Evolutionary conservation across 1,140 invertebrate species (phyloP), one percentile per base, ranked within the genome.

Genomic region (Bombus vancouverensis): DNA sequence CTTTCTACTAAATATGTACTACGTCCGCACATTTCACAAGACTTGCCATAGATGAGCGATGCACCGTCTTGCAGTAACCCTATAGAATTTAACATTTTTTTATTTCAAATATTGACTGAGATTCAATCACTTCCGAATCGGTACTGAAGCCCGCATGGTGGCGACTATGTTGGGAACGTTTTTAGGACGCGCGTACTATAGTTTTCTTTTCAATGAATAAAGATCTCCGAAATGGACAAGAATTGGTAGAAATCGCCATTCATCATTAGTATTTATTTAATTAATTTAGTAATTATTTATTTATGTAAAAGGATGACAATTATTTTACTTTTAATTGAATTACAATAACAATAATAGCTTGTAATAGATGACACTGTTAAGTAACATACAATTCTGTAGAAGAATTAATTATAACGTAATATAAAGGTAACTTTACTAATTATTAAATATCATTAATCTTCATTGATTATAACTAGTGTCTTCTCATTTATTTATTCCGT

Each of bases 151-250:
- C 10, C 18, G 25, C 5, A 44, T 5, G n/a, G 9, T 32, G 25
- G 47, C 44, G 44, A n/a, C 47, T 15, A 59, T 72, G 10, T 32
- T 37, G 25, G 15, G 71, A 18, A 13, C 5, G 53, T 32, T 82
- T 82, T 44, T 62, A 32, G n/a, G 25, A 65, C 25, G n/a, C 15
- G 4, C 9, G 25, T 53, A 22, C 18, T 22, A 53, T 53, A 53
- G 47, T 53, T 22, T 53, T 53, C 5, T 53, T 5, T 53, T 53
- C 0, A 5, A 53, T 18, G 47, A 53, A 53, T 12, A 8, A 37
- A 13, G 12, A 18, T 5, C 73, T 68, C 15, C 62, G 1, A 66
- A 83, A 77, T 77, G 77, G 73, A 83, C 77, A 77, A 34, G 6
- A 65, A 76, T 32, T 18, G n/a, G 57, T 77, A 68, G 34, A 76